Conservation (phyloP, 1,140 invertebrate genomes). For the Drosophila hydei region DNA sequence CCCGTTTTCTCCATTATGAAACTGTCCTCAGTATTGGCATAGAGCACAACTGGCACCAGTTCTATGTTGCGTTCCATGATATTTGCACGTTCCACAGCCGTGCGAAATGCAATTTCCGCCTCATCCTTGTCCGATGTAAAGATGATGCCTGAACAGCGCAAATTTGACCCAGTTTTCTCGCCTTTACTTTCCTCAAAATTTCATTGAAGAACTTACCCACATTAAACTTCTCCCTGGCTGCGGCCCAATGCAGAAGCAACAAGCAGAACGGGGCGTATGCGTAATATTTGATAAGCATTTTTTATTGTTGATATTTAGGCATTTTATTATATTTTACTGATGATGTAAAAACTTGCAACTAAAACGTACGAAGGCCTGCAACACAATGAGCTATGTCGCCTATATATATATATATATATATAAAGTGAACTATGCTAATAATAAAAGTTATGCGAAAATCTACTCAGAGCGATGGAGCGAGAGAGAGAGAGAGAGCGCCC, state of each 20-base stretch:
- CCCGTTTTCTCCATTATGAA: slow-evolving; percentile 84
- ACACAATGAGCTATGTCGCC: slow-evolving; percentile 56
- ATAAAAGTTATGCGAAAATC: slow-evolving; percentile 46
- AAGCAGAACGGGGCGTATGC: slow-evolving; percentile 19
- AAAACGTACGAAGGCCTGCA: slow-evolving; percentile 43
- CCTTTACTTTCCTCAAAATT: no score
- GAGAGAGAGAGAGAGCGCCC: slow-evolving; percentile 33
- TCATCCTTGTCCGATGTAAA: slow-evolving; percentile 83
- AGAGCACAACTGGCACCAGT: slow-evolving; percentile 74
- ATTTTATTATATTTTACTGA: slow-evolving; percentile 42
- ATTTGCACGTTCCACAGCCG: slow-evolving; percentile 84
- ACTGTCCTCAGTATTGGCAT: slow-evolving; percentile 82
- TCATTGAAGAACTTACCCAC: slow-evolving; percentile 59
- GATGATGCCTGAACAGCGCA: slow-evolving; percentile 78
- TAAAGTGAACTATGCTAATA: slow-evolving; percentile 64
- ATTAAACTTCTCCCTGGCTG: slow-evolving; percentile 61
- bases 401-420: slow-evolving; percentile 17
- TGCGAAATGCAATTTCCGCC: slow-evolving; percentile 84
- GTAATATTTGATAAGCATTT: slow-evolving; percentile 40
- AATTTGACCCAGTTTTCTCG: slow-evolving; percentile 59
- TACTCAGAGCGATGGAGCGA: neutral
- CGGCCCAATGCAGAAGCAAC: slow-evolving; percentile 22
- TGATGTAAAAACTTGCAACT: slow-evolving; percentile 73
- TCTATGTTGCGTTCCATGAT: slow-evolving; percentile 80
- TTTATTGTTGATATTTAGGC: slow-evolving; percentile 8